Evolutionary conservation across 2,113 vertebrate genomes (phyloP).

Genomic region (Plotosus lineatus): DNA sequence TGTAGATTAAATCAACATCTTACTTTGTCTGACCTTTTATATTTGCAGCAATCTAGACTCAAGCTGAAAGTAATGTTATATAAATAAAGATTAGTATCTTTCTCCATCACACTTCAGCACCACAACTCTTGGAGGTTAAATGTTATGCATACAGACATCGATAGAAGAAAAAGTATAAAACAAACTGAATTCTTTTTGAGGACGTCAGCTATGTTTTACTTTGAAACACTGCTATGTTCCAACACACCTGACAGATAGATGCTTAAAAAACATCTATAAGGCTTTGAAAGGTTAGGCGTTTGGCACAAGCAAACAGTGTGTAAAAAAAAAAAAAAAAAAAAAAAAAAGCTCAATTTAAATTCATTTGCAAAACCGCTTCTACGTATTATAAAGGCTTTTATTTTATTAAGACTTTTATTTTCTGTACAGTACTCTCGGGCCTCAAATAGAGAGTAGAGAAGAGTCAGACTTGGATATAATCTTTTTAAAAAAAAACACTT

Average conservation of each 20-base stretch:
- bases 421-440: background rate
- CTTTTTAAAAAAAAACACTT: background rate
- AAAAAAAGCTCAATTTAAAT: background rate
- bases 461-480: background rate
- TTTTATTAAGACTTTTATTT: background rate
- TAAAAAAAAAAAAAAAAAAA: too few species aligned
- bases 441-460: background rate
- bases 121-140: background rate
- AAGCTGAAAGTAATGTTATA: background rate
- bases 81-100: conserved; percentile 1
- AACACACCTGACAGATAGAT: background rate
- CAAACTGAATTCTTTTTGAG: background rate
- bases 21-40: background rate
- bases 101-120: background rate
- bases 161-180: background rate
- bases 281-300: background rate
- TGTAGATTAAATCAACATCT: conserved; percentile 5
- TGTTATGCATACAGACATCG: background rate
- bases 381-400: background rate
- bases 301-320: background rate
- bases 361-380: background rate
- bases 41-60: background rate
- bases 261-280: background rate
- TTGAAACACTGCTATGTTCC: background rate
- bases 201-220: background rate